These are phyloP conservation scores for Tachina grossa DNA, from an alignment of 2,888 invertebrate genomes.

Conservation along the genomic window DNA sequence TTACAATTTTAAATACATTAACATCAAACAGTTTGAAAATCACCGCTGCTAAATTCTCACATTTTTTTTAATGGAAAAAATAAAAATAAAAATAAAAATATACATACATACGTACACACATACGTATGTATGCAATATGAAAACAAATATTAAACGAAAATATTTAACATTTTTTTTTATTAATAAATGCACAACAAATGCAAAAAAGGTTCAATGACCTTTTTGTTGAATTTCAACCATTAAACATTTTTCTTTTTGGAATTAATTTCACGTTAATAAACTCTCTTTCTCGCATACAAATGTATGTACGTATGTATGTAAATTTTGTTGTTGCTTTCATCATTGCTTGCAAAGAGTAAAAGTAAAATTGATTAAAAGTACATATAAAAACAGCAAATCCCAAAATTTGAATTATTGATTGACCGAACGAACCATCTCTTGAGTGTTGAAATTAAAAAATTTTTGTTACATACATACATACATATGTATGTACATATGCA, in stretches of 20 bases:
- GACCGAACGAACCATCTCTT: background rate
- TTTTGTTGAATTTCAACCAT: slow-evolving; percentile 49
- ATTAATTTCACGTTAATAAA: slow-evolving; percentile 48
- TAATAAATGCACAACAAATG: slow-evolving; percentile 48
- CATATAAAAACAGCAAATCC: background rate
- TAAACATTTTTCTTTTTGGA: slow-evolving; percentile 49
- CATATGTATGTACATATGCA: background rate
- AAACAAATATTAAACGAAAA: slow-evolving; percentile 15
- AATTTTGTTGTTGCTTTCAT: slow-evolving; percentile 39
- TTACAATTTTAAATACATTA: slow-evolving; percentile 21
- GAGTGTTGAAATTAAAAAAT: background rate
- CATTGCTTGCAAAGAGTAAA: slow-evolving; percentile 58
- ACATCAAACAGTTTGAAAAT: slow-evolving; percentile 29
- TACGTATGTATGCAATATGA: background rate
- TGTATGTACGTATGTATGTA: too few species aligned
- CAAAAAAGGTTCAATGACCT: slow-evolving; percentile 57
- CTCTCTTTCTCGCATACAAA: slow-evolving; percentile 42
- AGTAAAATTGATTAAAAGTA: slow-evolving; percentile 37
- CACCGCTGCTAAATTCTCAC: slow-evolving; percentile 28
- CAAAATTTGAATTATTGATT: slow-evolving; percentile 29
- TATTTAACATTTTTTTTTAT: slow-evolving; percentile 12
- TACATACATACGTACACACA: background rate
- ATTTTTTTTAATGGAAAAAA: background rate
- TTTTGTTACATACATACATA: background rate
- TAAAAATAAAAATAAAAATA: background rate